Base-by-base conservation (phyloP, 2,797 vertebrate genomes). In the Taenioides sp. region DNA sequence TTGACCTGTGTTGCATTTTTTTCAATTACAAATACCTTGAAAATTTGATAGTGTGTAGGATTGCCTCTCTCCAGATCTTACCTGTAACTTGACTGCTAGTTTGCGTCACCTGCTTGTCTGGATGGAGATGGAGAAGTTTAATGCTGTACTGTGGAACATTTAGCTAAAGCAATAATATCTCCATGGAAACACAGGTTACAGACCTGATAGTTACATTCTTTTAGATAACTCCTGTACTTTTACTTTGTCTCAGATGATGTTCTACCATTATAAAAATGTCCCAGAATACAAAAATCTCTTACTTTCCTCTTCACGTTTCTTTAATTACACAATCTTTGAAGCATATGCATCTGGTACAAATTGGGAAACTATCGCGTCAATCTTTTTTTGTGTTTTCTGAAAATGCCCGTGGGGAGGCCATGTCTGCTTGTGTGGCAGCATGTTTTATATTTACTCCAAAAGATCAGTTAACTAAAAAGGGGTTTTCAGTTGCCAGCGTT, bases 371-470 rank as follows among this genome's bases (percentile, higher is more conserved):
- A 71, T 23, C 40, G n/a, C 61, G 22, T 57, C n/a, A 64, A 74
- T 63, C 18, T 31, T 31, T 67, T 65, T 28, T 57, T 4, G n/a
- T 50, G 22, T 47, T 28, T 18, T 23, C n/a, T 70, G 10, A 37
- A 11, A 20, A 25, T 49, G 40, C 28, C 27, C 71, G 6, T 34
- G 64, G 27, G 27, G 16, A 47, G 37, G 25, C 2, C 71, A 59
- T 31, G 49, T 1, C n/a, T 52, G 49, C 1, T 18, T 60, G 57
- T 62, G 64, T 69, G n/a, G 43, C 18, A 68, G 23, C 58, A 3
- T 49, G 14, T 57, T 80, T 67, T 12, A 37, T n/a, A 75, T 65
- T 59, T 57, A 64, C 20, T 59, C 49, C n/a, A 17, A 67, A 77
- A 58, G 50, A 49, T 59, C 1, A 65, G 47, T 69, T 28, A 47